Conservation (phyloP, 2,888 invertebrate species). For the Ashinkailepas kermadecensis region DNA sequence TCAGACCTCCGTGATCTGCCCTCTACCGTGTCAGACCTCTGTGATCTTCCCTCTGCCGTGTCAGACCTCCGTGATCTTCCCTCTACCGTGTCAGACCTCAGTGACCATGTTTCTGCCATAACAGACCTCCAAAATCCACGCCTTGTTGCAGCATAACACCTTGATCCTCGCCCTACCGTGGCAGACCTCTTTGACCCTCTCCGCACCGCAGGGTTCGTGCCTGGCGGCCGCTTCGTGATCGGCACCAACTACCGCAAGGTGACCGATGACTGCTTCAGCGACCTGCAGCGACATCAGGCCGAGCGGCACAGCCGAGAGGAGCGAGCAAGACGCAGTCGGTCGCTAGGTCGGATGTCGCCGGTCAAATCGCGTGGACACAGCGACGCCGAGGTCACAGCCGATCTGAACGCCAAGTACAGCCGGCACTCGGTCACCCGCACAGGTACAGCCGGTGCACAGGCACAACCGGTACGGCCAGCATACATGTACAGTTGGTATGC, state of each 20-base stretch:
- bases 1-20: no score
- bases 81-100: no score
- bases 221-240: not conserved
- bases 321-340: not conserved
- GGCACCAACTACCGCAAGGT: constrained; percentile 17
- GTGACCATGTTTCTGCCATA: no score
- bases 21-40: no score
- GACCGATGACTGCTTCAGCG: constrained; percentile 2
- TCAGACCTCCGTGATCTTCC: no score
- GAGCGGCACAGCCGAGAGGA: not conserved
- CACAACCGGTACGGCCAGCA: no score
- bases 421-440: not conserved
- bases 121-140: no score
- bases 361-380: not conserved
- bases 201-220: not conserved
- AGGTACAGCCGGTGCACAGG: not conserved
- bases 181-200: no score
- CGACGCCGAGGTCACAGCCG: not conserved
- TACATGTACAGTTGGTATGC: no score
- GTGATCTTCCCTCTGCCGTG: no score
- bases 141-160: no score
- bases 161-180: no score
- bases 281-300: not conserved
- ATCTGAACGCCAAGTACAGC: not conserved
- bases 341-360: not conserved